Evolutionary conservation across 2,113 vertebrate species (phyloP).

Genomic region (Taurulus bubalis): DNA sequence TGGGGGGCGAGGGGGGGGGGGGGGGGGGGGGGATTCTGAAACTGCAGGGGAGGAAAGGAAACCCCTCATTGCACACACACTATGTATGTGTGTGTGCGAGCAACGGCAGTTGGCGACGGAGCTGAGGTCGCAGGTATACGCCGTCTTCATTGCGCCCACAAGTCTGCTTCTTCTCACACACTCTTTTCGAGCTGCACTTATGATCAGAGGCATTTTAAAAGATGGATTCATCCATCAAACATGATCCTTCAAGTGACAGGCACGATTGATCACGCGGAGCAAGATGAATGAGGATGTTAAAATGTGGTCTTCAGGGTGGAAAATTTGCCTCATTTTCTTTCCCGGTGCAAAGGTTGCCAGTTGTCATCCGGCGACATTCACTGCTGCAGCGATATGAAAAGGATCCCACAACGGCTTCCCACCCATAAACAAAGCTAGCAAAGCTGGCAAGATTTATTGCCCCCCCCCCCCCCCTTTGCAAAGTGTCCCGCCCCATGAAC

Average conservation of each 20-base stretch:
- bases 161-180: not conserved
- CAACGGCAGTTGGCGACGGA: constrained; percentile 5
- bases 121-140: constrained; percentile 25
- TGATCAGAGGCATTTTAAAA: not conserved
- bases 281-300: not conserved
- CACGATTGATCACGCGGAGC: not conserved
- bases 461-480: too few species aligned
- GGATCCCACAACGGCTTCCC: not conserved
- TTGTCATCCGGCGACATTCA: not conserved
- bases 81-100: not conserved
- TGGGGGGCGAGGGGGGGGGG: constrained; percentile 47
- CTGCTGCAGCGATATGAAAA: not conserved
- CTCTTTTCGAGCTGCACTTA: not conserved
- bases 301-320: not conserved
- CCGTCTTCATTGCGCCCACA: constrained; percentile 60
- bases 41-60: constrained; percentile 48
- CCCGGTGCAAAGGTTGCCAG: not conserved
- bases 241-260: constrained; percentile 5
- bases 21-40: constrained; percentile 43
- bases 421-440: not conserved
- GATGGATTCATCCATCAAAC: not conserved
- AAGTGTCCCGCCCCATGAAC: too few species aligned
- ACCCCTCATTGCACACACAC: constrained; percentile 51
- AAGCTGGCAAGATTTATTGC: too few species aligned
- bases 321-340: not conserved